Percentiles rank a stretch among this genome's conserved stretches.
phyloP scores from a whole-genome alignment of 2,888 invertebrate species.

The Octodonta nipae region DNA sequence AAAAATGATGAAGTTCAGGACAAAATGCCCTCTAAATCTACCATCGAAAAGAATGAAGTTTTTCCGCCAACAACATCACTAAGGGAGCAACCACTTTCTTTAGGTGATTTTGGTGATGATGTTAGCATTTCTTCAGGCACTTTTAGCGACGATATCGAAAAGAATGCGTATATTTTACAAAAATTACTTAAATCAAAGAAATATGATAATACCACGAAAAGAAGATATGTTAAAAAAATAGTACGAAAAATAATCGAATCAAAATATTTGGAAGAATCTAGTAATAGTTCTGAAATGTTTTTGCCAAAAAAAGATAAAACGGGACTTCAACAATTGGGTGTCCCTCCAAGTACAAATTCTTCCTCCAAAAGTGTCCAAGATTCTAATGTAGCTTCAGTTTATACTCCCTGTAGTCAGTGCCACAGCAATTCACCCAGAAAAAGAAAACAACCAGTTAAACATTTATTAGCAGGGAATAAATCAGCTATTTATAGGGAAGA shows the following conservation, averaged over 20 bases:
- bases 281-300: conserved; percentile 39
- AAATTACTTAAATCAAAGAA: conserved; percentile 45
- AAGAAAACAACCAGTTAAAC: conserved; percentile 10
- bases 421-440: conserved; percentile 7
- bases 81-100: conserved; percentile 3
- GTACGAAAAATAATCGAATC: conserved; percentile 46
- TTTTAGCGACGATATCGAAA: conserved; percentile 42
- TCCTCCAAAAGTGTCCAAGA: conserved; percentile 4
- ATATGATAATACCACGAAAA: conserved; percentile 46
- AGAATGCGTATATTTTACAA: conserved; percentile 46
- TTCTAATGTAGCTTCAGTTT: not conserved
- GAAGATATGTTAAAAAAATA: conserved; percentile 50
- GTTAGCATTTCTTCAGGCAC: conserved; percentile 7
- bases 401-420: no score
- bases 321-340: not conserved
- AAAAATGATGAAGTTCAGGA: conserved; percentile 7
- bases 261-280: conserved; percentile 46
- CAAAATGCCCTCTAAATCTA: conserved; percentile 3
- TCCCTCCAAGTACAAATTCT: conserved; percentile 10
- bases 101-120: no score
- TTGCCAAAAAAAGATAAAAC: conserved; percentile 27
- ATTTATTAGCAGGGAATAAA: not conserved
- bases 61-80: not conserved
- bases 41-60: not conserved
- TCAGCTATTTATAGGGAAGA: conserved; percentile 9